phyloP scores from a whole-genome alignment of 2,797 vertebrate species.

The Muscicapa striata region DNA sequence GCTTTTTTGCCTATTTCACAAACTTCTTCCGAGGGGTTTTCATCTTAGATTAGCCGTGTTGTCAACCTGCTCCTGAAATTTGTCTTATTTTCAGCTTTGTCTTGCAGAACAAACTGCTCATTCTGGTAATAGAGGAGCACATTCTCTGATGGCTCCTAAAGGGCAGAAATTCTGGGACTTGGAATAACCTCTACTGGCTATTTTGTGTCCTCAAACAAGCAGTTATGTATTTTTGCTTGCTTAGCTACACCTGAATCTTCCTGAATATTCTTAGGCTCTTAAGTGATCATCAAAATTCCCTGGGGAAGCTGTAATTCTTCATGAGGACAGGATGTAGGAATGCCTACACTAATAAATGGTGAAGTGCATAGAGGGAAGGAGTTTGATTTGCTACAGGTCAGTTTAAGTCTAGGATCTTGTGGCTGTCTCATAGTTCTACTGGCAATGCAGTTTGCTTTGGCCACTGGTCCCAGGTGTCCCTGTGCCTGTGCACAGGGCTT shows the following conservation, averaged over 20 bases:
- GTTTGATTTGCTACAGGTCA: neutral
- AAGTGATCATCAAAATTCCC: neutral
- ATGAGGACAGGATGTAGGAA: neutral
- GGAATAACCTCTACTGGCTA: neutral
- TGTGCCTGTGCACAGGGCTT: rapidly evolving
- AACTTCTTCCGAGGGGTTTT: neutral
- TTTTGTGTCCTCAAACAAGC: neutral
- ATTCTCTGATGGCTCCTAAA: neutral
- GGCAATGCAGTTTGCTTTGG: neutral
- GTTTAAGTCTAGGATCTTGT: neutral
- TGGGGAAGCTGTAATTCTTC: neutral
- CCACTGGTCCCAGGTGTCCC: neutral
- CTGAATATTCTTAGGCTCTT: neutral
- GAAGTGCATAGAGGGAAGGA: neutral
- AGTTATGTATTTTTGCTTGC: neutral
- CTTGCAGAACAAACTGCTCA: neutral
- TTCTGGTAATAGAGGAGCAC: neutral
- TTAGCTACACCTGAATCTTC: neutral
- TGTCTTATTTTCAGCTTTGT: neutral
- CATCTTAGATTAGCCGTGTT: neutral
- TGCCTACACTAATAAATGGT: neutral
- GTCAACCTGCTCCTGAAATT: neutral
- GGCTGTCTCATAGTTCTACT: neutral
- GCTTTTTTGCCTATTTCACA: neutral
- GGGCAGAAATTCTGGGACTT: neutral